A percentile compares a stretch with the other conserved stretches of the same genome.
These are phyloP conservation scores for Patella caerulea DNA, from an alignment of 2,888 invertebrate species.

Conservation along the genomic window DNA sequence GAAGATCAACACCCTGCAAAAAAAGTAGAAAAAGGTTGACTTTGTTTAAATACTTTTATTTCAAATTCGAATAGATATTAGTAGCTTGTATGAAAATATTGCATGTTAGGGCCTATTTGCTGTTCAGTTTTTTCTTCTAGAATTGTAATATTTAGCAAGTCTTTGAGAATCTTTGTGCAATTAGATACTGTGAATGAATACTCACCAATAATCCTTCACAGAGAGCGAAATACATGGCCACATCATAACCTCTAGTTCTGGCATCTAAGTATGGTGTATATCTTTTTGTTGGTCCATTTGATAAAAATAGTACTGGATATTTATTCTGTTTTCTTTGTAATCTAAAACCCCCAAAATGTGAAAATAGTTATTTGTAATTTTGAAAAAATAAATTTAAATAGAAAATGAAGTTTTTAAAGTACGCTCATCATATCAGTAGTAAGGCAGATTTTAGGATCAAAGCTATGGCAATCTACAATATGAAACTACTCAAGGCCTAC, in stretches of 20 bases:
- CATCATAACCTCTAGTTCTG: slow-evolving; percentile 84
- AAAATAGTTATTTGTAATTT: background rate
- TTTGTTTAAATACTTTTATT: no score
- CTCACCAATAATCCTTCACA: slow-evolving; percentile 83
- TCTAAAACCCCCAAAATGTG: slow-evolving; percentile 66
- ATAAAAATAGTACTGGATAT: slow-evolving; percentile 96
- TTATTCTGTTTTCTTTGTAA: slow-evolving; percentile 94
- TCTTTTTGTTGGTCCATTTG: slow-evolving; percentile 81
- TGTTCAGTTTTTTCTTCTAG: no score
- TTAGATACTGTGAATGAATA: slow-evolving; percentile 11
- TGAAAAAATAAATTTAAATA: no score
- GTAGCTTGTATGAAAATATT: no score
- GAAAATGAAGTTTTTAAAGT: no score
- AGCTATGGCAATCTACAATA: no score
- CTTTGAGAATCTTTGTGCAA: no score
- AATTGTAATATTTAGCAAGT: no score
- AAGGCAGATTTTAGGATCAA: no score
- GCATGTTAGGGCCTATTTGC: no score
- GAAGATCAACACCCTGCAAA: slow-evolving; percentile 55
- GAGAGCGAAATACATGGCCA: slow-evolving; percentile 86
- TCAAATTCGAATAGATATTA: background rate
- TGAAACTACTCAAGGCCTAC: no score
- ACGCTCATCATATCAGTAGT: no score
- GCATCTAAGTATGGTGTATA: slow-evolving; percentile 89
- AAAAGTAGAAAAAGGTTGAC: background rate